Conservation (phyloP, 2,888 invertebrate genomes). For the Oithona nana region DNA sequence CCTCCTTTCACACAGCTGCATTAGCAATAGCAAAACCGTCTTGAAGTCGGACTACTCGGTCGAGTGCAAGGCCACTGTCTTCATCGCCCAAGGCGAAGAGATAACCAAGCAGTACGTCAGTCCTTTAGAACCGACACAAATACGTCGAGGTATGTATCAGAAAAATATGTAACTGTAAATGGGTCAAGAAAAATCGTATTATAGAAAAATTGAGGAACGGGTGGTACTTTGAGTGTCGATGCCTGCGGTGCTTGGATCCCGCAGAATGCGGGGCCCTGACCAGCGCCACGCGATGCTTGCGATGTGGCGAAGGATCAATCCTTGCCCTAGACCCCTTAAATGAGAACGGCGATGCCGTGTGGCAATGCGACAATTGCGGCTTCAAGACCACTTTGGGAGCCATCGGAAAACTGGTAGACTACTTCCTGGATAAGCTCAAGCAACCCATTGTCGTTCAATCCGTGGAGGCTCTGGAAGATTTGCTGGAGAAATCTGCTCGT, state of each 20-base stretch:
- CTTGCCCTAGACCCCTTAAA: background rate
- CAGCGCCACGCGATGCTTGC: constrained; percentile 15
- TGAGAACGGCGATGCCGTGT: background rate
- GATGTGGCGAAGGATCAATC: constrained; percentile 2
- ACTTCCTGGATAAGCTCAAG: constrained; percentile 1
- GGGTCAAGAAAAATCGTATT: background rate
- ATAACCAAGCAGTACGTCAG: constrained; percentile 14
- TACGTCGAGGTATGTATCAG: background rate
- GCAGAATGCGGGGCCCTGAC: constrained; percentile 20
- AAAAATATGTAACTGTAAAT: background rate
- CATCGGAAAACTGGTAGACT: constrained; percentile 6
- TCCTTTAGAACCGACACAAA: constrained; percentile 6
- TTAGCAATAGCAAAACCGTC: constrained; percentile 9
- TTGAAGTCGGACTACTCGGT: constrained; percentile 4
- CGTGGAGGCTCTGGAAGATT: constrained; percentile 3
- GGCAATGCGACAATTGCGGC: constrained; percentile 1
- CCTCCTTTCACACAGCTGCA: constrained; percentile 6
- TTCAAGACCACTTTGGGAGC: background rate
- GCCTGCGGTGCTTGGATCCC: constrained; percentile 20
- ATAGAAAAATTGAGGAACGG: background rate
- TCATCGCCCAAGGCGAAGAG: constrained; percentile 1
- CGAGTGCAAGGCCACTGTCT: constrained; percentile 3
- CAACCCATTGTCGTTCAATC: background rate
- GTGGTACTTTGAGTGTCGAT: constrained; percentile 21
- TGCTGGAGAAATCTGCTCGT: constrained; percentile 1